Evolutionary conservation across 2,113 vertebrate species (phyloP), one percentile per base, ranked within the genome.

Genomic region (Athene noctua): DNA sequence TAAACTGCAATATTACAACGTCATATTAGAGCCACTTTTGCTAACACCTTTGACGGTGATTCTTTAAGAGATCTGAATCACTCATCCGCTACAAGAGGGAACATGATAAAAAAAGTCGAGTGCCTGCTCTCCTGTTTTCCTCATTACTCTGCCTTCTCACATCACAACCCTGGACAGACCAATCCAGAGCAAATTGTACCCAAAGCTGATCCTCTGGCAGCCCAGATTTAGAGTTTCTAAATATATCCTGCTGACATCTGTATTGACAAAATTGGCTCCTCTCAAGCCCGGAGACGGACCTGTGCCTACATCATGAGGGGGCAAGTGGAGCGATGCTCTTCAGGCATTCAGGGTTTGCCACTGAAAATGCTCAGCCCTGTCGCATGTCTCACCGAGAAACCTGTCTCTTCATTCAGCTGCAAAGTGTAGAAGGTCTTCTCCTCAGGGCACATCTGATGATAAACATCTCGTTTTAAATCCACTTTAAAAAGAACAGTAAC

Each of bases 31-130:
- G 19, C 46, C 46, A 47, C 46, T 47, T 47, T 21, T 21, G 46
- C 46, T 47, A 47, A 47, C 20, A 47, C 46, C 46, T 47, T 47
- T 47, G 46, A 47, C 20, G 46, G 46, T 47, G 46, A 47, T 47
- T 47, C 46, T 47, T 47, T 47, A 47, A 47, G 46, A 19, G 18
- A 47, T 47, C 46, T 47, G 20, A 47, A 21, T 47, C 46, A 47
- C 46, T 47, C 46, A 47, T 47, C 20, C 20, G 9, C 20, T 9
- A 47, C 46, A 47, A 47, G 46, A 49, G 65, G 62, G 81, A 87
- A 87, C 86, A 42, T 95, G 54, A 80, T 80, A 44, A 72, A 95
- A 94, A 94, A 93, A 93, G 72, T 92, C 82, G 86, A 80, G 72
- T 71, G 88, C 85, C 80, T 85, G 55, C 81, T 95, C 36, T 84